Evolutionary conservation across 1,140 invertebrate genomes (phyloP), one percentile per base, ranked within the genome.

Genomic region (Nomia melanderi): DNA sequence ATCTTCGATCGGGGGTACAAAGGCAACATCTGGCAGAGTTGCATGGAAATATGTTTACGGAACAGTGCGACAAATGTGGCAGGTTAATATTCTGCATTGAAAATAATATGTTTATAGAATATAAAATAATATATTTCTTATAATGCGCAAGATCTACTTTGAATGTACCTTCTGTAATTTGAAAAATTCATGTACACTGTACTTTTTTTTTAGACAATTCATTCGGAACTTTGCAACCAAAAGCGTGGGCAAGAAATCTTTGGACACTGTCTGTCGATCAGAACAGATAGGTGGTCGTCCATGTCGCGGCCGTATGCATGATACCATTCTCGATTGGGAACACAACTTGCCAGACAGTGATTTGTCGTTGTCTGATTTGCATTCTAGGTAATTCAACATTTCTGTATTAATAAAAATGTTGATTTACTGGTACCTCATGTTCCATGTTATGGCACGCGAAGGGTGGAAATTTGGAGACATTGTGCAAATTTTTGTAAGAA

Each of bases 241-340:
- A 72, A 98, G 97, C 39, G 98, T 99, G 56, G 98, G 98, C 0
- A 96, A 98, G 90, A 99, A 98, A 89, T 95, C 94, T 82, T 95
- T 98, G 72, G 96, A 96, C 25, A 94, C 95, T 41, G 93, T 93
- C 14, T 99, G 97, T 93, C 94, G 93, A 85, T 94, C 93, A 2
- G 92, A 94, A 56, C 91, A 92, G 82, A 91, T 93, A 63, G 94
- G 94, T 57, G 94, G 94, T 33, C 92, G 96, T 76, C 94, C 94
- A 4, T 98, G 97, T 88, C 93, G 98, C 77, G 98, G 98, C 31
- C 95, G 96, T 77, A 92, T 99, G 57, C 93, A 95, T 79, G 99
- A 99, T 91, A 98, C 96, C 36, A 97, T 99, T 72, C 93, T 99
- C n/a, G 99, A 99, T 92, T 99, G 99, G 99, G 98, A 99, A 89